phyloP scores from a whole-genome alignment of 2,888 invertebrate genomes.

The Aphelenchoides bicaudatus region DNA sequence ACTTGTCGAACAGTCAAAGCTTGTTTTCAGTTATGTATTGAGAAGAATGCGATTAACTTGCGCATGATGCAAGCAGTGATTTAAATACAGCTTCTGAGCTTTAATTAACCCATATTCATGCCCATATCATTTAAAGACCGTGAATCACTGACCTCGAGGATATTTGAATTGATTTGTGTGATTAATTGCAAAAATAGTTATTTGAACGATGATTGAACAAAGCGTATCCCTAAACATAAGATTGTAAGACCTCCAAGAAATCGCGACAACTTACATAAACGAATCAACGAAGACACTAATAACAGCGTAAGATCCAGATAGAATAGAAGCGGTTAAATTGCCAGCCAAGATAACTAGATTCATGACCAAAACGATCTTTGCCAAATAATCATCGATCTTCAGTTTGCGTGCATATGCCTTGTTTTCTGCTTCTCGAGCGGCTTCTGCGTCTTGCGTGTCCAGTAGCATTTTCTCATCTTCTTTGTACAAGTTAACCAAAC shows the following conservation, averaged over 20 bases:
- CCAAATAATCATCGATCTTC: slow-evolving; percentile 12
- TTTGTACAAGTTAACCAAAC: slow-evolving; percentile 25
- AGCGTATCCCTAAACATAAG: too few species aligned
- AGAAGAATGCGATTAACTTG: too few species aligned
- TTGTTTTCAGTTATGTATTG: too few species aligned
- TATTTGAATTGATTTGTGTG: slow-evolving; percentile 51
- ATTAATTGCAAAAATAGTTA: slow-evolving; percentile 43
- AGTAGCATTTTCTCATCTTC: slow-evolving; percentile 28
- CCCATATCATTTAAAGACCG: too few species aligned
- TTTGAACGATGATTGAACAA: slow-evolving; percentile 60
- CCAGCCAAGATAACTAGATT: slow-evolving; percentile 50
- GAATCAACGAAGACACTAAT: slow-evolving; percentile 65
- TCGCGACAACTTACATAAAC: slow-evolving; percentile 63
- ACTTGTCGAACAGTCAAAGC: too few species aligned
- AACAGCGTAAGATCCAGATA: slow-evolving; percentile 64
- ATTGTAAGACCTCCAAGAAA: too few species aligned
- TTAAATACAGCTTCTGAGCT: too few species aligned
- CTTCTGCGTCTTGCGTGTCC: slow-evolving; percentile 21
- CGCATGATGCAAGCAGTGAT: too few species aligned
- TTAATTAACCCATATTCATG: too few species aligned
- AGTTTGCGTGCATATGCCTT: slow-evolving; percentile 8
- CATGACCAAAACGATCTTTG: slow-evolving; percentile 41
- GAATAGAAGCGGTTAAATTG: slow-evolving; percentile 61
- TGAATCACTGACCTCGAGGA: too few species aligned
- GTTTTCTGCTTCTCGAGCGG: neutral